Percentiles rank a stretch among this genome's conserved stretches.
Evolutionary conservation across 2,113 vertebrate genomes (phyloP).

Genomic region (Bambusicola thoracicus): DNA sequence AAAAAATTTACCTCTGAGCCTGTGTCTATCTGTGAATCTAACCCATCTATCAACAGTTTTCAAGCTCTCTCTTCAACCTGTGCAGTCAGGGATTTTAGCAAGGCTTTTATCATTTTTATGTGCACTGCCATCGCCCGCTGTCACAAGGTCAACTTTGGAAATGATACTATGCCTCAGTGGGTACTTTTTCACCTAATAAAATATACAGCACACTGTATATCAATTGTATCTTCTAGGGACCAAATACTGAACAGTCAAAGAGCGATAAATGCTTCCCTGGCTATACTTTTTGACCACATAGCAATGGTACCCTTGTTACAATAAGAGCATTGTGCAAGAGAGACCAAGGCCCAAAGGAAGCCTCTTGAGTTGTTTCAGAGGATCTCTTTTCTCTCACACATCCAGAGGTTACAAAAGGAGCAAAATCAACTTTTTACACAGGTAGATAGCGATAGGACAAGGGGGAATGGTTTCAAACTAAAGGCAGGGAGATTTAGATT

Average conservation of each 20-base stretch:
- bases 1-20: neutral
- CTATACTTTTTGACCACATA: slow-evolving; percentile 14
- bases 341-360: neutral
- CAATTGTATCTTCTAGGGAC: neutral
- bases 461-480: too few species aligned
- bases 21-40: neutral
- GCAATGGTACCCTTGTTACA: slow-evolving; percentile 3
- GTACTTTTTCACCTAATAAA: slow-evolving; percentile 71
- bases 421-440: too few species aligned
- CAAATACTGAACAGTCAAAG: slow-evolving; percentile 12
- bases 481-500: too few species aligned
- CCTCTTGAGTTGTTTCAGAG: neutral
- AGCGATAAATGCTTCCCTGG: slow-evolving; percentile 30
- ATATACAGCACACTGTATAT: slow-evolving; percentile 37
- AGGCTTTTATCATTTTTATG: slow-evolving; percentile 72
- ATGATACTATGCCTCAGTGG: slow-evolving; percentile 63
- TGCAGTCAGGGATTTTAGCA: slow-evolving; percentile 21
- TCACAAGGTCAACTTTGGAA: slow-evolving; percentile 73
- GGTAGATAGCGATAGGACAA: too few species aligned
- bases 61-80: slow-evolving; percentile 18
- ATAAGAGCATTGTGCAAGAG: neutral
- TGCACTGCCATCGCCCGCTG: slow-evolving; percentile 26
- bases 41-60: slow-evolving; percentile 55
- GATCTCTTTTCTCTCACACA: neutral
- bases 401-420: neutral